Evolutionary conservation across 2,113 vertebrate genomes (phyloP).

Genomic region (Sisor rabdophorus): DNA sequence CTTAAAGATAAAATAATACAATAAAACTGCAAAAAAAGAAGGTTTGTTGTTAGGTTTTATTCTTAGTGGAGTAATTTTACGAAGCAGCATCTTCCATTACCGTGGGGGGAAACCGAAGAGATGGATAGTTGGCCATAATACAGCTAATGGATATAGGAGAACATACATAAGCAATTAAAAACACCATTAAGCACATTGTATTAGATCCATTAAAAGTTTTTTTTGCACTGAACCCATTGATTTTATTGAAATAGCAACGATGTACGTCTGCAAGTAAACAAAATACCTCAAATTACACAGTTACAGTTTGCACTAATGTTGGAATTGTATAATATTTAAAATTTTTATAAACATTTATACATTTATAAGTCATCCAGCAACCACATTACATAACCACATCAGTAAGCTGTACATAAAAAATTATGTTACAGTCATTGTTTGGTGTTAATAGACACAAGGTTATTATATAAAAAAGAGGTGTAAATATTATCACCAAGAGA

Average conservation of each 20-base stretch:
- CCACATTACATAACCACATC: neutral
- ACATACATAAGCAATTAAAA: neutral
- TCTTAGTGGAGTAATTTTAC: too few species aligned
- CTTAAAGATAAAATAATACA: neutral
- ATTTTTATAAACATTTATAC: neutral
- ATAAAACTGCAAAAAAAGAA: neutral
- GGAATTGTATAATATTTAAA: neutral
- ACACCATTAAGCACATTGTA: neutral
- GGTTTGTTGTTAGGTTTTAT: neutral
- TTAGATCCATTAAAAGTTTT: neutral
- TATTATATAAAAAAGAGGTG: neutral
- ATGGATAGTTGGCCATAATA: neutral
- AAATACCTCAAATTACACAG: neutral
- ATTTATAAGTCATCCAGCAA: neutral
- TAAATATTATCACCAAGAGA: neutral
- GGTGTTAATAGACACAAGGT: neutral
- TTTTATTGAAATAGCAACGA: neutral
- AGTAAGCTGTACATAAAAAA: neutral
- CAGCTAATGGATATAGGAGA: neutral
- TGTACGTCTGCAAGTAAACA: neutral
- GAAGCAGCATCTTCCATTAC: neutral
- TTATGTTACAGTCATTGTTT: neutral
- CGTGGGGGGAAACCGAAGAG: neutral
- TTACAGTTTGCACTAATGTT: neutral
- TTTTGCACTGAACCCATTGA: neutral